A percentile compares a stretch with the other conserved stretches of the same genome.
Conservation (phyloP, 1,140 invertebrate species). For the Bradysia coprophila region DNA sequence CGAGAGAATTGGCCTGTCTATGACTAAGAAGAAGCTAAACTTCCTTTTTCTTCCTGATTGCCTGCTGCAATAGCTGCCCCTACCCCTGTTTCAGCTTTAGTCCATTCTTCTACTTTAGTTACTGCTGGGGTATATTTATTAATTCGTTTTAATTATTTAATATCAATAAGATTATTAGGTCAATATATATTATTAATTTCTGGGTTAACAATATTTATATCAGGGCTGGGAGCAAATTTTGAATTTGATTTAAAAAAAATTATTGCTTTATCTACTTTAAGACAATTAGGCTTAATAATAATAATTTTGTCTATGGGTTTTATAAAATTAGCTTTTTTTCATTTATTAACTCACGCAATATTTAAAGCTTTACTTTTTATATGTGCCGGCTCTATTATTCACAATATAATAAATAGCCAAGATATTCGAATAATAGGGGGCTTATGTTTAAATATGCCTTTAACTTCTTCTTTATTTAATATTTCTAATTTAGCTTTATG, state of each 20-base stretch:
- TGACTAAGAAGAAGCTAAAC: conserved; percentile 56
- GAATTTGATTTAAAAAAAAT: conserved; percentile 48
- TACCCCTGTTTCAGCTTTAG: conserved; percentile 44
- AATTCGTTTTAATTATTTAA: conserved; percentile 32
- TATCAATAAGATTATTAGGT: conserved; percentile 10
- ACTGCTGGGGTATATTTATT: conserved; percentile 50
- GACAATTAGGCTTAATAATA: conserved; percentile 44
- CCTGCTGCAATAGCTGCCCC: conserved; percentile 47
- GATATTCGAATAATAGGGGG: conserved; percentile 35
- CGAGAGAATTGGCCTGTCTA: too few relatives aligned
- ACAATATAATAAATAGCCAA: conserved; percentile 29
- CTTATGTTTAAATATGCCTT: conserved; percentile 16
- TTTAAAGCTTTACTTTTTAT: conserved; percentile 41
- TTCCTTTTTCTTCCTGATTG: conserved; percentile 47
- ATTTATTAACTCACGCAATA: conserved; percentile 38
- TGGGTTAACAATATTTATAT: conserved; percentile 34
- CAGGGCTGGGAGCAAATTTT: conserved; percentile 34
- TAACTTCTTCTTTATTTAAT: conserved; percentile 22
- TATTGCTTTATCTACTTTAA: conserved; percentile 52
- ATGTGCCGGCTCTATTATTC: conserved; percentile 34
- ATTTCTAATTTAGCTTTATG: conserved; percentile 27
- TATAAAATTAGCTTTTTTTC: conserved; percentile 33
- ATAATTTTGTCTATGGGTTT: conserved; percentile 28
- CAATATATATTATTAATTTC: conserved; percentile 23
- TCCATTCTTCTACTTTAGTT: conserved; percentile 56